Evolutionary conservation across 2,888 invertebrate genomes (phyloP), one percentile per base, ranked within the genome.

Genomic region (Epinotia demarniana): DNA sequence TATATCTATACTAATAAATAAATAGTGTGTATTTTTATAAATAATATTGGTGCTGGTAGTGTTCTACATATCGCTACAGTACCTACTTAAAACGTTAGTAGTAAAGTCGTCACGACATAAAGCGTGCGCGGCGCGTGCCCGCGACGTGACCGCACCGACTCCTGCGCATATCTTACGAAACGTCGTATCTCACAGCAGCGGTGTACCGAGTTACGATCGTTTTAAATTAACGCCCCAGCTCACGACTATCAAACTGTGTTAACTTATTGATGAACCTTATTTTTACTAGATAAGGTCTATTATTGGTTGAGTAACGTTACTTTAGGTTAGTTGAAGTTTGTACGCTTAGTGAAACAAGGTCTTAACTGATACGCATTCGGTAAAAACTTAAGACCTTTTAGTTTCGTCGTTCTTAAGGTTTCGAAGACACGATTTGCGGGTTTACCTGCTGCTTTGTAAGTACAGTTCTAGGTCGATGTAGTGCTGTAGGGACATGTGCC

Each of bases 41-140:
- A 33, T 53, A n/a, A 53, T 53, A 16, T 53, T n/a, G n/a, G n/a
- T n/a, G 6, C n/a, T 53, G n/a, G 49, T 16, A 8, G n/a, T 55
- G 8, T 18, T 27, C 33, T 57, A 39, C 39, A 39, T 39, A 43
- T 39, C 23, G 43, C 58, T 27, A 53, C 27, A 2, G 23, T 53
- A 66, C 33, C 33, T 39, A 39, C 39, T 39, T 68, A 58, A 57
- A 68, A 58, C 58, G 39, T 39, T 72, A 53, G 23, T n/a, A 43
- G 49, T 49, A 27, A 39, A 39, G 53, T 13, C 61, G 57, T 46
- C 62, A 63, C 57, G 57, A 66, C 72, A n/a, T 68, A 70, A 53
- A 66, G 71, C 73, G 62, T 18, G 73, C 64, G 49, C 69, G 75
- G 62, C 76, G 75, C 75, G 75, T 75, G 75, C 75, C 39, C 53